A percentile compares a stretch with the other conserved stretches of the same genome.
These are phyloP conservation scores for Discoglossus pictus DNA, from an alignment of 2,797 vertebrate species.

Conservation along the genomic window DNA sequence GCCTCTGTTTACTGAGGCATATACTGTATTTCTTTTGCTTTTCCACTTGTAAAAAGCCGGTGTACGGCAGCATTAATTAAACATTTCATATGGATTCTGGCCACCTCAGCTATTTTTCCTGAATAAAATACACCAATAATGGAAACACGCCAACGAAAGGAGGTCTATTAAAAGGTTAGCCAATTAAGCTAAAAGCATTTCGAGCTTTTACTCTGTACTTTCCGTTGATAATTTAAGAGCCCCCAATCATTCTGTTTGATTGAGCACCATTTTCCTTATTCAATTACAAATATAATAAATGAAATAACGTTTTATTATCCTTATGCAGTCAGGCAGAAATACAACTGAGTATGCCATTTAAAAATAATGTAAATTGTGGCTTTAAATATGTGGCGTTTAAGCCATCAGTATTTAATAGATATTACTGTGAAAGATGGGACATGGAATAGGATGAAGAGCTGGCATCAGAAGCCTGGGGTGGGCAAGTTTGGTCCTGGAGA, in stretches of 20 bases:
- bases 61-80: conserved; percentile 54
- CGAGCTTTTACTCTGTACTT: conserved; percentile 67
- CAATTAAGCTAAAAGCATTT: conserved; percentile 90
- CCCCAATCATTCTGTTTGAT: conserved; percentile 65
- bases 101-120: conserved; percentile 64
- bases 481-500: no score
- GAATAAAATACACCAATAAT: conserved; percentile 3
- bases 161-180: conserved; percentile 69
- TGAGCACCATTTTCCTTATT: conserved; percentile 63
- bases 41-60: no score
- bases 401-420: no score
- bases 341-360: conserved; percentile 56
- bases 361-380: conserved; percentile 55
- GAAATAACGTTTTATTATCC: conserved; percentile 62
- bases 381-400: no score
- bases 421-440: no score
- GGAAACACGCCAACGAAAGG: conserved; percentile 54
- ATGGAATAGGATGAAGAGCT: no score
- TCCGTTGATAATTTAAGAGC: conserved; percentile 68
- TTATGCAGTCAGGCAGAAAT: conserved; percentile 60
- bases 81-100: conserved; percentile 26
- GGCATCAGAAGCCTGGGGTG: no score
- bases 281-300: conserved; percentile 74
- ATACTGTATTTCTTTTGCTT: no score
- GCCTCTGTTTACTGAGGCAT: no score